Conservation (phyloP, 2,797 vertebrate species). For the Phataginus tetradactyla region DNA sequence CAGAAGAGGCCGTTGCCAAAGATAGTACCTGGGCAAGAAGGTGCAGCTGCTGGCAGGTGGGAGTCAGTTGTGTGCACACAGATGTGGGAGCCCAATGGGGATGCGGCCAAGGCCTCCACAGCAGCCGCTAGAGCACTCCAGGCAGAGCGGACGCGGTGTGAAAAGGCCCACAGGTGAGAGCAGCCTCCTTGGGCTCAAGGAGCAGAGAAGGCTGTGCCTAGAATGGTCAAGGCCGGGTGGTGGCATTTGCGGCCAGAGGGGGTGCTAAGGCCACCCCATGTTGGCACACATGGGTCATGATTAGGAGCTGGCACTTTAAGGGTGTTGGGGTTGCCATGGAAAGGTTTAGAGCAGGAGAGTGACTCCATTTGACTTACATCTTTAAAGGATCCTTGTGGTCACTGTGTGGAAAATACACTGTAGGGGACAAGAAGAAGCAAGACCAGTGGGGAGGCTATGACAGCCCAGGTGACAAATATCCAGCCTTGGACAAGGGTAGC, state of each 20-base stretch:
- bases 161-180: not conserved
- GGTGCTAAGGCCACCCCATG: not conserved
- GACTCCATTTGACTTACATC: not conserved
- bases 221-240: not conserved
- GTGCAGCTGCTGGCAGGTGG: not conserved
- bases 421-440: not conserved
- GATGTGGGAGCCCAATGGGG: not conserved
- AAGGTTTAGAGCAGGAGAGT: not conserved
- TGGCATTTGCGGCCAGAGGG: not conserved
- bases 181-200: not conserved
- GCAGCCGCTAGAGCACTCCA: not conserved
- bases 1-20: not conserved
- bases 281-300: rapidly evolving
- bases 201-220: not conserved
- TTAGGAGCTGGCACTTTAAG: not conserved
- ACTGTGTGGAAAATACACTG: not conserved
- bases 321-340: not conserved
- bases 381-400: not conserved
- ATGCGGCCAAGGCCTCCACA: not conserved
- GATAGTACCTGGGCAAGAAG: not conserved
- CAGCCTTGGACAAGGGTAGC: not conserved
- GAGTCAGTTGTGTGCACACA: not conserved
- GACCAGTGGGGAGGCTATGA: not conserved
- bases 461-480: not conserved
- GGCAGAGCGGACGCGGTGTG: not conserved